Conservation (phyloP, 2,797 vertebrate genomes). For the Thripadectes ignobilis region DNA sequence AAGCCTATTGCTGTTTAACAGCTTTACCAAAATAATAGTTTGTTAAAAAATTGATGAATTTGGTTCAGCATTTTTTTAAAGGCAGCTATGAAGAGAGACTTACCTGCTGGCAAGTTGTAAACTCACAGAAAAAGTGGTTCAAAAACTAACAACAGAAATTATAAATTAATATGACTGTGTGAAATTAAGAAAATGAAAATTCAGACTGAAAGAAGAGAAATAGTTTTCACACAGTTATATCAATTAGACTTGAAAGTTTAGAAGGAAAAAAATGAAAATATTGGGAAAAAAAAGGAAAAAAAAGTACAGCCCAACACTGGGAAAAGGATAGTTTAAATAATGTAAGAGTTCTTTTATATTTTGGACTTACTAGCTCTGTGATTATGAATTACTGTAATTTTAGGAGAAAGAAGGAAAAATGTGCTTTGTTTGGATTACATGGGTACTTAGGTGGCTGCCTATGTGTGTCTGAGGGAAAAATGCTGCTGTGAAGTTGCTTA, state of each 20-base stretch:
- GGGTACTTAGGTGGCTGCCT: neutral
- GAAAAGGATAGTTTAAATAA: conserved; percentile 19
- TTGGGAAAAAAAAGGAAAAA: neutral
- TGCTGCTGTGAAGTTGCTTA: neutral
- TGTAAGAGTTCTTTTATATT: neutral
- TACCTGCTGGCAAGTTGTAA: neutral
- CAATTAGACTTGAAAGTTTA: neutral
- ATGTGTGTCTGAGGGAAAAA: neutral
- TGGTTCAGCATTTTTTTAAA: neutral
- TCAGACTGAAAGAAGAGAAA: neutral
- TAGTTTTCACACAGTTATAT: neutral
- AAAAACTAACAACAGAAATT: neutral
- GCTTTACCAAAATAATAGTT: neutral
- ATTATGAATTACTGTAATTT: conserved; percentile 39
- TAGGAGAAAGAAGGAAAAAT: neutral
- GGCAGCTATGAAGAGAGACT: neutral
- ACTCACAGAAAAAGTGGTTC: neutral
- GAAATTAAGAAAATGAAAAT: neutral
- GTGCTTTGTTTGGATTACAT: neutral
- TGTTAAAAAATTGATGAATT: neutral
- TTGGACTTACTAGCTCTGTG: neutral
- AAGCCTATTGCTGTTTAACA: neutral
- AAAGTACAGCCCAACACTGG: neutral
- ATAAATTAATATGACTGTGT: neutral
- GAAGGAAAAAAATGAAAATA: neutral